Evolutionary conservation across 2,888 invertebrate genomes (phyloP).

Genomic region (Trichogramma dendrolimi): DNA sequence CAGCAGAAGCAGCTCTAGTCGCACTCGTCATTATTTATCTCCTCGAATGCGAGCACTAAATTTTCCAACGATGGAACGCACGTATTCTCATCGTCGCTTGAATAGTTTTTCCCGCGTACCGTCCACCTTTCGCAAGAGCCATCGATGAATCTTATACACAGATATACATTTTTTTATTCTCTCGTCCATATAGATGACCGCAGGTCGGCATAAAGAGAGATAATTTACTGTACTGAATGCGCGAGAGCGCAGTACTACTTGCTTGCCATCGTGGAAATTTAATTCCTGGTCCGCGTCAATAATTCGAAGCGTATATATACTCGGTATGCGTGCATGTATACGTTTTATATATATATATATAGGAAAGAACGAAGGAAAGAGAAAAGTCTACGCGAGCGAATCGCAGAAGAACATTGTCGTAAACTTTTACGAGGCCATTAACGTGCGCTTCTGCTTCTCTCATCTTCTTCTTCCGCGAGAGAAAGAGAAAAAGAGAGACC

Average conservation of each 20-base stretch:
- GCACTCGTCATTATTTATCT: no score
- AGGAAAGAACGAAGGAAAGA: constrained; percentile 10
- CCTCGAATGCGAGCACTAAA: no score
- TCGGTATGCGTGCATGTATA: constrained; percentile 4
- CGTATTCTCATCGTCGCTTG: no score
- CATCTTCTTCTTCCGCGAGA: constrained; percentile 38
- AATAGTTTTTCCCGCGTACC: no score
- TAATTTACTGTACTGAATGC: constrained; percentile 9
- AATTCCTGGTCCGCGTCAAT: constrained; percentile 48
- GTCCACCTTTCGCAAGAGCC: no score
- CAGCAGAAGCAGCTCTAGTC: no score
- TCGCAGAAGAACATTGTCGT: constrained; percentile 51
- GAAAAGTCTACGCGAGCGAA: constrained; percentile 38
- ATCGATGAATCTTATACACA: no score
- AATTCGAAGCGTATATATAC: constrained; percentile 38
- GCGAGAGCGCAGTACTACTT: not conserved
- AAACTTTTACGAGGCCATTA: constrained; percentile 52
- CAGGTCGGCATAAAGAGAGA: constrained; percentile 15
- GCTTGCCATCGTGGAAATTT: constrained; percentile 39
- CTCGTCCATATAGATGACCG: not conserved
- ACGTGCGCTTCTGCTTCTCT: constrained; percentile 40
- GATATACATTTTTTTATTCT: no score
- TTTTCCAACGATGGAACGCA: no score
- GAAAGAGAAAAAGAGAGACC: no score
- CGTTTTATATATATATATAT: not conserved